Evolutionary conservation across 2,888 invertebrate species (phyloP), one percentile per base, ranked within the genome.

Genomic region (Cataglyphis altisquamis): DNA sequence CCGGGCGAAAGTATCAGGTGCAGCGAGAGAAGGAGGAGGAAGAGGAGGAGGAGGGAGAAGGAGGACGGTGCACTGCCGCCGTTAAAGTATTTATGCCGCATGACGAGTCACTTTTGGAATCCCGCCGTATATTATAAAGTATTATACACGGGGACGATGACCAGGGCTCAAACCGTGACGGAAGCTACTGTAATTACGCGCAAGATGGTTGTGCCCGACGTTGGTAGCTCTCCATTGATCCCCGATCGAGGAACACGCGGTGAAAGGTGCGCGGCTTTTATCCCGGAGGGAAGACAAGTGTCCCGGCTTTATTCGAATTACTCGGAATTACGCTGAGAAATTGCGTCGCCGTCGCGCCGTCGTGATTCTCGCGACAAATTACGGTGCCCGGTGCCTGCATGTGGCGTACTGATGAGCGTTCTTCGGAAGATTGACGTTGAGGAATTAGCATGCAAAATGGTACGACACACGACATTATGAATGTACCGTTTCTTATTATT

Each of bases 71-170:
- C 90, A 84, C 85, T 84, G 78, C 86, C 89, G 86, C 88, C 90
- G 90, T 92, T 90, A 89, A 80, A 91, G 92, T 92, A 94, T 94
- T 94, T 94, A 94, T 91, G 92, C 90, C 89, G 90, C 87, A 94
- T 94, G 94, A 94, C 94, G 93, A 89, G 93, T 91, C 94, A 91
- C 91, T 94, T 94, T 94, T 93, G 89, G 86, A 92, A 91, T 90
- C 86, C 87, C 90, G 84, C 67, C 85, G 83, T 87, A 86, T 85
- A 90, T 83, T 89, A 85, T 87, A 86, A 88, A 90, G 91, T 90
- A 91, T 90, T 91, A 91, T 91, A 88, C 91, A 85, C 87, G 89
- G 68, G 86, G 86, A 87, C 86, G 90, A 84, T 84, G 87, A 90
- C 88, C 74, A 78, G 89, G 57, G 77, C 82, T 89, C 84, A 83